Conservation (phyloP, 2,888 invertebrate genomes). For the Cinara cedri region DNA sequence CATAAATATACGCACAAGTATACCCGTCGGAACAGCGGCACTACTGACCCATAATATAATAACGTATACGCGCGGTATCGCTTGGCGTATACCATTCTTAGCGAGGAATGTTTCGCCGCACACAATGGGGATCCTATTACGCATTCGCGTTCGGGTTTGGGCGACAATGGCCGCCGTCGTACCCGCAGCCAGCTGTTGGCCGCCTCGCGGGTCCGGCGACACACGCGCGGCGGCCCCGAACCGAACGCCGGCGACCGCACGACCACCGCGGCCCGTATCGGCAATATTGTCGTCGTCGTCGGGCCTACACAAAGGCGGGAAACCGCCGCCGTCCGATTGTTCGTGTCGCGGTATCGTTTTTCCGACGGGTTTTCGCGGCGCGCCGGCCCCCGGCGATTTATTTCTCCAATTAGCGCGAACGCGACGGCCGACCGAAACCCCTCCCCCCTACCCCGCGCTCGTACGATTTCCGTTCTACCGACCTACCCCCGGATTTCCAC, state of each 20-base stretch:
- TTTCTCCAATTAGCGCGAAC: neutral
- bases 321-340: no score
- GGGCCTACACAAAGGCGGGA: no score
- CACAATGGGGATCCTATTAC: slow-evolving; percentile 55
- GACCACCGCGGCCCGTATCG: no score
- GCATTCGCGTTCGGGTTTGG: slow-evolving; percentile 37
- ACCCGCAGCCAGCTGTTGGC: neutral
- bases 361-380: no score
- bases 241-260: no score
- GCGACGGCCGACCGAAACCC: no score
- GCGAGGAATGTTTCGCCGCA: neutral
- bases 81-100: no score
- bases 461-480: neutral
- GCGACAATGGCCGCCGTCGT: neutral
- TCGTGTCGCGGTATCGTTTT: neutral
- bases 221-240: neutral
- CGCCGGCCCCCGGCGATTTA: neutral
- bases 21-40: no score
- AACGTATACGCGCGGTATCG: neutral
- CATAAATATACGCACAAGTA: no score
- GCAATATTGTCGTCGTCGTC: no score
- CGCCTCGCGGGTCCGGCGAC: no score
- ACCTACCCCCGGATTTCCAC: neutral
- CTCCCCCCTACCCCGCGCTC: neutral
- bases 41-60: slow-evolving; percentile 53